phyloP scores from a whole-genome alignment of 2,113 vertebrate genomes.

The Empidonax alnorum region DNA sequence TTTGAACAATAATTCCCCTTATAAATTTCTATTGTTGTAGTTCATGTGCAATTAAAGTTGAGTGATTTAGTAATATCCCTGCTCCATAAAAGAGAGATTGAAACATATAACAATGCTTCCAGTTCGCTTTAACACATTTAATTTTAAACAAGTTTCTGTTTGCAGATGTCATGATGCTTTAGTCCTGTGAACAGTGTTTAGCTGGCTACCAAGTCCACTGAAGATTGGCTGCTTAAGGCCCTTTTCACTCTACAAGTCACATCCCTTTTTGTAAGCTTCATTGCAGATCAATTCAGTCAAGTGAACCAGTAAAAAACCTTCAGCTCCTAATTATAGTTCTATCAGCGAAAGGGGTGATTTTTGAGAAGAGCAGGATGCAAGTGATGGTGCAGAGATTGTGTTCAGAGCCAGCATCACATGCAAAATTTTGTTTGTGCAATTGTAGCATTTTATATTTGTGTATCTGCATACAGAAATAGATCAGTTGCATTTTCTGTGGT shows the following conservation, averaged over 20 bases:
- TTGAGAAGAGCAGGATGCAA: background rate
- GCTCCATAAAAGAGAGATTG: background rate
- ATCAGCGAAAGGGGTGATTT: background rate
- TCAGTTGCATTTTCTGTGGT: background rate
- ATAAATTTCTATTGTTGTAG: background rate
- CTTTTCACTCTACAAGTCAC: background rate
- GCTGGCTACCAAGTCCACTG: background rate
- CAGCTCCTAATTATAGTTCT: constrained; percentile 14
- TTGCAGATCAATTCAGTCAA: background rate
- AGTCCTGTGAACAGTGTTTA: background rate
- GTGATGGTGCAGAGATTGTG: background rate
- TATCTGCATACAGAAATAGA: background rate
- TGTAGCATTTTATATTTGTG: background rate
- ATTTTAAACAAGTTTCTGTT: background rate
- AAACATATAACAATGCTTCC: background rate
- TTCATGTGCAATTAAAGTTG: background rate
- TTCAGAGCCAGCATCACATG: background rate
- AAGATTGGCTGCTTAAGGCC: background rate
- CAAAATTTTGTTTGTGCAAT: background rate
- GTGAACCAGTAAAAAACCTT: constrained; percentile 17
- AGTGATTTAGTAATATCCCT: background rate
- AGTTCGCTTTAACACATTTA: background rate
- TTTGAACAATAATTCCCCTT: background rate
- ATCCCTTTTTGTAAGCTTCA: background rate
- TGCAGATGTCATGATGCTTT: background rate